These are phyloP conservation scores for Magallana ariakensis DNA, from an alignment of 1,140 invertebrate species.

Conservation along the genomic window DNA sequence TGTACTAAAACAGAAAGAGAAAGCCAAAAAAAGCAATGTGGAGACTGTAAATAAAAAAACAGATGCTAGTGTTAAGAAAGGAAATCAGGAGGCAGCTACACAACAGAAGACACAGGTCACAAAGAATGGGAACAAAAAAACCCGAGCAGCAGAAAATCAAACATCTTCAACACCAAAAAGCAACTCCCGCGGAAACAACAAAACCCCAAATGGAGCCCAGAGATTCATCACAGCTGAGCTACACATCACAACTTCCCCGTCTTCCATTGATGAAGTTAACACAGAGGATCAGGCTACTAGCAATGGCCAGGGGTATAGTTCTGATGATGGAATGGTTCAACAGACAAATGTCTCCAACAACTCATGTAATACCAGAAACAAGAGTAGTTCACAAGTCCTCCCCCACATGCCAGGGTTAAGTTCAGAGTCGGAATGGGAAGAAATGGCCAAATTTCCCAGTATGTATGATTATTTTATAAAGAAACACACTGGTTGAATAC, in stretches of 20 bases:
- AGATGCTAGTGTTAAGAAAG: background rate
- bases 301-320: background rate
- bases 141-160: background rate
- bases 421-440: slow-evolving; percentile 19
- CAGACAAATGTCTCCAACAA: background rate
- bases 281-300: background rate
- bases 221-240: slow-evolving; percentile 10
- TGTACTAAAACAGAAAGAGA: background rate
- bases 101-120: background rate
- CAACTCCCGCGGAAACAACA: background rate
- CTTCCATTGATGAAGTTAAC: background rate
- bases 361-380: background rate
- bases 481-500: too few species aligned
- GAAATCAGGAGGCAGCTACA: background rate
- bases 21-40: background rate
- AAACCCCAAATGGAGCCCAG: background rate
- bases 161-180: background rate
- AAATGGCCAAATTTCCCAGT: background rate
- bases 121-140: background rate
- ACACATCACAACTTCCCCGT: background rate
- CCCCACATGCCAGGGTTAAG: background rate
- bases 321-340: background rate
- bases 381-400: background rate
- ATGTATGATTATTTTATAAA: background rate
- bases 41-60: background rate